Base-by-base conservation (phyloP, 2,797 vertebrate species). In the Sebastes cheni region DNA sequence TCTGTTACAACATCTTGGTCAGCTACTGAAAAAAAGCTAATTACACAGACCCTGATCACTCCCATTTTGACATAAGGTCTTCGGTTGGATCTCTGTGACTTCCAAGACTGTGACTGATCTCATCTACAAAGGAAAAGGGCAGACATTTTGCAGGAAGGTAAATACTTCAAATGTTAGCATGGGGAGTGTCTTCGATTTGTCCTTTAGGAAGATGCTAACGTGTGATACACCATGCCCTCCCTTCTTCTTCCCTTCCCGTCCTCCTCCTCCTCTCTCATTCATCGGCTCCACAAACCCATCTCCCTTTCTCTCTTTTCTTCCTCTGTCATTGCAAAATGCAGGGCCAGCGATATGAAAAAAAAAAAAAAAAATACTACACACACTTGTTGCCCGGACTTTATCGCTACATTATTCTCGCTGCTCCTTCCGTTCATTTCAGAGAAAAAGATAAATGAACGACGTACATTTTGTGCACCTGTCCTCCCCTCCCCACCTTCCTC, bases 391-490 rank as follows among this genome's bases (percentile, higher is more conserved):
- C 77, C 65, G 69, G 82, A 91, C 91, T 93, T 94, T 92, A 92
- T 93, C 93, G 91, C 88, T 84, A 88, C 91, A 92, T 90, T 91
- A 92, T 93, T 93, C 90, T 90, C 78, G 81, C 87, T 79, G 86
- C 92, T 90, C 87, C 89, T 93, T 94, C 91, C 88, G 90, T 92
- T 94, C 90, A 90, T 95, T 95, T 93, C 88, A 88, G 84, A 88
- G 89, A 92, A 94, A 92, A 94, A 95, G 95, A 96, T 95, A 95
- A 96, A 96, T 95, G 94, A 95, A 94, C 88, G 82, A 94, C 88
- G 93, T 90, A 93, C 91, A 95, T 95, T 95, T 93, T 77, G 89
- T 90, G 93, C 95, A 95, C 95, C 95, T 96, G 95, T 95, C 94
- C 93, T 92, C 88, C 92, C 92, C 92, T 92, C 93, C 89, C 91